Evolutionary conservation across 2,797 vertebrate genomes (phyloP).

Genomic region (Borostomias antarcticus): DNA sequence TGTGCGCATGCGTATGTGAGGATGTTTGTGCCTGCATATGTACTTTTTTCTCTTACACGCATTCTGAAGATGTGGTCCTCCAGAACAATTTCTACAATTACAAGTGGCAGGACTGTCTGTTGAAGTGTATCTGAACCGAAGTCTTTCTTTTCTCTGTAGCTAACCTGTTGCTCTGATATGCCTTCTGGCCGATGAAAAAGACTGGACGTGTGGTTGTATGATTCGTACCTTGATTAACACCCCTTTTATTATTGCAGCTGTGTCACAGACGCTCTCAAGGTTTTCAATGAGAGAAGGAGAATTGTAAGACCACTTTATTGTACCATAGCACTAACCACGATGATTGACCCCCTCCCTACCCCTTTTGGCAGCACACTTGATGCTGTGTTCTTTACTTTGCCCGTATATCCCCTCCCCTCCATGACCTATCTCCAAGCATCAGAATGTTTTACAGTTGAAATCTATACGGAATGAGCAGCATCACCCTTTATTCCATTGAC

Average conservation of each 20-base stretch:
- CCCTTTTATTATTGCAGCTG: slow-evolving; percentile 76
- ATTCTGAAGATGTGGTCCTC: not conserved
- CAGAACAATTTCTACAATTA: not conserved
- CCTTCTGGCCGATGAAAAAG: slow-evolving; percentile 26
- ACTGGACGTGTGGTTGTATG: slow-evolving; percentile 46
- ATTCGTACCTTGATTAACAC: slow-evolving; percentile 67
- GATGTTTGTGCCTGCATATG: not conserved
- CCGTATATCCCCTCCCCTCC: slow-evolving; percentile 46
- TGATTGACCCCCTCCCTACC: slow-evolving; percentile 58
- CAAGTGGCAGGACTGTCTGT: slow-evolving; percentile 37
- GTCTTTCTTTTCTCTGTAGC: slow-evolving; percentile 51
- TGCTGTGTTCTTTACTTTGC: slow-evolving; percentile 60
- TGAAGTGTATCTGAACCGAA: slow-evolving; percentile 33
- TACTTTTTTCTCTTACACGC: not conserved
- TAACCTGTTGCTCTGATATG: slow-evolving; percentile 39
- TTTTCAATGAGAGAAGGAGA: slow-evolving; percentile 81
- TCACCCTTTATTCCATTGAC: slow-evolving; percentile 66
- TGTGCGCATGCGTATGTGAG: slow-evolving; percentile 5
- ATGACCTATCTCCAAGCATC: slow-evolving; percentile 68
- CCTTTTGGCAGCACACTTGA: slow-evolving; percentile 63
- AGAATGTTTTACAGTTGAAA: slow-evolving; percentile 71
- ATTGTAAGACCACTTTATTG: slow-evolving; percentile 81
- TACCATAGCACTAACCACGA: slow-evolving; percentile 77
- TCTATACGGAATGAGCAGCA: slow-evolving; percentile 75
- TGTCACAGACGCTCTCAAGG: slow-evolving; percentile 78